phyloP scores from a whole-genome alignment of 2,113 vertebrate genomes.

The Ochotona princeps region DNA sequence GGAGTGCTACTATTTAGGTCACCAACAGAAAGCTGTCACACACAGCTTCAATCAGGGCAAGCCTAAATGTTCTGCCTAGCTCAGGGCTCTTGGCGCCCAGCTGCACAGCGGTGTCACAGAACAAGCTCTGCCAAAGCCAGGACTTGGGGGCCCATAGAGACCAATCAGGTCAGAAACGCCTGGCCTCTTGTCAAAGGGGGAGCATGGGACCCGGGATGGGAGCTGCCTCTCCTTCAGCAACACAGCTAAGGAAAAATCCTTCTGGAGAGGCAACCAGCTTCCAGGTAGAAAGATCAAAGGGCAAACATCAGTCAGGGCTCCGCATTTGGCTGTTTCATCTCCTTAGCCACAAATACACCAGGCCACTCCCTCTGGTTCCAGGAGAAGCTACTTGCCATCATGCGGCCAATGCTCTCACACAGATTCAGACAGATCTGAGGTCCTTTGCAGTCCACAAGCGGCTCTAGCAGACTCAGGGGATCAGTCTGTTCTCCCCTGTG shows the following conservation, averaged over 20 bases:
- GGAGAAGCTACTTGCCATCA: neutral
- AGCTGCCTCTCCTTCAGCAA: neutral
- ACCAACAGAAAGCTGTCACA: neutral
- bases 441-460: neutral
- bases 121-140: conserved; percentile 1
- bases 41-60: neutral
- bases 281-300: conserved; percentile 62
- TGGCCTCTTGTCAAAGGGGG: neutral
- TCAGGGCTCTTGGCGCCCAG: neutral
- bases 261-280: conserved; percentile 13
- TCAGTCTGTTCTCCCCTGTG: neutral
- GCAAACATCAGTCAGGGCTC: conserved; percentile 30
- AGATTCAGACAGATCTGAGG: conserved; percentile 15
- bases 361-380: conserved; percentile 48
- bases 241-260: conserved; percentile 47
- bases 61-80: neutral
- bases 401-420: neutral
- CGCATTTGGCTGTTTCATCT: conserved; percentile 55
- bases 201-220: neutral
- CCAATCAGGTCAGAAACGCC: neutral
- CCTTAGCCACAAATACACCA: conserved; percentile 59
- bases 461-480: neutral
- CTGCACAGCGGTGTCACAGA: neutral
- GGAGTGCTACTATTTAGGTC: neutral
- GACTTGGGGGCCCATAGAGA: neutral